Base-by-base conservation (phyloP, 2,888 invertebrate genomes). In the Lasioglossum zephyrum region DNA sequence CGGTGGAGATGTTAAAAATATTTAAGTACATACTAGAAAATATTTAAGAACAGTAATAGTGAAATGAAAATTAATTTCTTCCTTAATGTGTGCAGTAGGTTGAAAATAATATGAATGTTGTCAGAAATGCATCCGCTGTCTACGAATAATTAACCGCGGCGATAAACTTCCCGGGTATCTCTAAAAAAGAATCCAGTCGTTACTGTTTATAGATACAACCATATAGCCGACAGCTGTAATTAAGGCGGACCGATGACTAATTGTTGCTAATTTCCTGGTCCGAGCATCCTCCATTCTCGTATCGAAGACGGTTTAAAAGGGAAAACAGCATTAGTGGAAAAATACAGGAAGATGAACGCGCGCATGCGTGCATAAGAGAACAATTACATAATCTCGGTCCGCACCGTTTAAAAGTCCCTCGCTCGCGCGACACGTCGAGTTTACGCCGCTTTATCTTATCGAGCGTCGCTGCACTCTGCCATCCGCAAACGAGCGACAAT, bases 381-480 rank as follows among this genome's bases (percentile, higher is more conserved):
- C 22, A 73, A 84, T 81, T 81, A 44, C 39, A 22, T 77, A 72
- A 86, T 66, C n/a, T 49, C 41, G 31, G 49, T n/a, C 53, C 2
- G 74, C 13, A 39, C 69, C 39, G 82, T 84, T 90, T 82, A 81
- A 89, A 88, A 44, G 63, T 41, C 69, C 77, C 73, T 39, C 31
- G 31, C n/a, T 69, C 47, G 26, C n/a, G 31, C 26, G 11, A 26
- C 9, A 0, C 11, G 60, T 26, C 60, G 60, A 53, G 53, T 60
- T 60, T 60, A 26, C 26, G 26, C 13, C 53, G 53, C 22, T 60
- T 83, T 88, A 86, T 88, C 91, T 90, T 90, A 90, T 90, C 90
- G 53, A 70, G 26, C 47, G 83, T 80, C 81, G 75, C 57, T 69
- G 81, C 47, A 44, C 80, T 69, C 83, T 85, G 81, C 39, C 73